Conservation (phyloP, 2,888 invertebrate genomes). For the Papilio protenor region DNA sequence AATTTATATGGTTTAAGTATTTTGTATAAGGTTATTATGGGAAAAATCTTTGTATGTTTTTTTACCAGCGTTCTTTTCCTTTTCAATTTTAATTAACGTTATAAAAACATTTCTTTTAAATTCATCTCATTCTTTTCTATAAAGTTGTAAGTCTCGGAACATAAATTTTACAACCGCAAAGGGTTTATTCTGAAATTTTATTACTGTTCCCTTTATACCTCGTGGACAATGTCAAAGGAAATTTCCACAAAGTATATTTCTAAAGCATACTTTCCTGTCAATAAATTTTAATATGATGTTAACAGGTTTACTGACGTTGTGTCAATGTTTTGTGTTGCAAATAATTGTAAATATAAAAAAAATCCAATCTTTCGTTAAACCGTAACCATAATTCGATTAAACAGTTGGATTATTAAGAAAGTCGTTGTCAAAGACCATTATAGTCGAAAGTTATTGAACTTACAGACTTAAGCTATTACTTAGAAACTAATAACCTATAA, state of each 20-base stretch:
- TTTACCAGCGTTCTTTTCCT: too few species aligned
- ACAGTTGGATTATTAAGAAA: background rate
- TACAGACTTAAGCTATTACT: slow-evolving; percentile 20
- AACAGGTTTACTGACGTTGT: background rate
- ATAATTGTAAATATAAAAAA: background rate
- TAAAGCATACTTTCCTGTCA: slow-evolving; percentile 27
- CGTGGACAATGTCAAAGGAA: slow-evolving; percentile 30
- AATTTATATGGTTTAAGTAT: background rate
- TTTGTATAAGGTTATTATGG: too few species aligned
- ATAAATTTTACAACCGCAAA: slow-evolving; percentile 37
- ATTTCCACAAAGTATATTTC: slow-evolving; percentile 31
- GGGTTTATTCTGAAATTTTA: slow-evolving; percentile 33
- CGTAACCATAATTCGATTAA: background rate
- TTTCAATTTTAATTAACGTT: background rate
- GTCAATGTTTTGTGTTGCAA: background rate
- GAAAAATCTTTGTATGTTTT: too few species aligned
- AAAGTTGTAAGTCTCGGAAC: slow-evolving; percentile 9
- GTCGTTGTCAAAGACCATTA: slow-evolving; percentile 11
- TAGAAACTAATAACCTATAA: slow-evolving; percentile 8
- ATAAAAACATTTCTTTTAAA: background rate
- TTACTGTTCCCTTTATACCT: slow-evolving; percentile 32
- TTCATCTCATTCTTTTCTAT: background rate
- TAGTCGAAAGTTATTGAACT: background rate
- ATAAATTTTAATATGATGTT: slow-evolving; percentile 27
- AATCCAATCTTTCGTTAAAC: background rate